Evolutionary conservation across 2,888 invertebrate species (phyloP).

Genomic region (Gandaritis pyraliata): DNA sequence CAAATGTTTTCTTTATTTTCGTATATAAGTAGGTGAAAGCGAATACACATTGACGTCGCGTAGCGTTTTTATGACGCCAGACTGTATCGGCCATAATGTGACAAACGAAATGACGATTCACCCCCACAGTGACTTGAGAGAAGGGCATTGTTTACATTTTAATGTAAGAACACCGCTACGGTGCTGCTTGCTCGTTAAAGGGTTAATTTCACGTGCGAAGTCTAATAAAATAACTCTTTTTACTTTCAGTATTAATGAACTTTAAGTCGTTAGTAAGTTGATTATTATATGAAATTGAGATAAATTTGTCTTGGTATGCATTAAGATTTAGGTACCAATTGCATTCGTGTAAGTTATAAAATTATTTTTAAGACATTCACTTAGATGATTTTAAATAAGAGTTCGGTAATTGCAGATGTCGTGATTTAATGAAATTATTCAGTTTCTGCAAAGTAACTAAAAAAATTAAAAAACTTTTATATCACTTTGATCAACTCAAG

Average conservation of each 20-base stretch:
- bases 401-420: no score
- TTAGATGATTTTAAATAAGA: no score
- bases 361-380: no score
- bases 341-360: no score
- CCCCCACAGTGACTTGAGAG: constrained; percentile 65
- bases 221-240: constrained; percentile 65
- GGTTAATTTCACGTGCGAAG: constrained; percentile 66
- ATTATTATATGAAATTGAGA: not conserved
- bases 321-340: not conserved
- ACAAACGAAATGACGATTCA: constrained; percentile 75
- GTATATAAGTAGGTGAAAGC: no score
- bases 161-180: constrained; percentile 73
- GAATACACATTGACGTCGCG: no score
- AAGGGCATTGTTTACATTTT: constrained; percentile 80
- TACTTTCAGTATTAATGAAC: constrained; percentile 67
- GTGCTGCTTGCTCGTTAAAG: constrained; percentile 68
- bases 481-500: constrained; percentile 7
- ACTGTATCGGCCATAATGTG: constrained; percentile 55
- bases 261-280: constrained; percentile 54
- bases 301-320: not conserved
- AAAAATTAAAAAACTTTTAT: no score
- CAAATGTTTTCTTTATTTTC: no score
- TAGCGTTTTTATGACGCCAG: constrained; percentile 54
- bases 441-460: no score
- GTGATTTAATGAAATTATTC: no score